Base-by-base conservation (phyloP, 1,140 invertebrate genomes). In the Hylaeus anthracinus region DNA sequence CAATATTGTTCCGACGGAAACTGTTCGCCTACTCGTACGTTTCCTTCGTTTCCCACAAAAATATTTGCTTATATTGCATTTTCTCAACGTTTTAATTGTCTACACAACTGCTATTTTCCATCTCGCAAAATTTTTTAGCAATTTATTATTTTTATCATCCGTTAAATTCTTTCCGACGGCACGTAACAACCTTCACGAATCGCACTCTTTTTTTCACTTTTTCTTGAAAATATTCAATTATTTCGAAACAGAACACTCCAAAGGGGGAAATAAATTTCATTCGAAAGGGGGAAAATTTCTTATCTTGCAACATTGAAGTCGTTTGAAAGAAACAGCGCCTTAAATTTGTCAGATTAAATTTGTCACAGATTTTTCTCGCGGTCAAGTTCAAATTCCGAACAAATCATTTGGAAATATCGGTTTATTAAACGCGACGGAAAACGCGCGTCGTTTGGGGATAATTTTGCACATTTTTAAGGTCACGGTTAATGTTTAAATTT, bases 401-500 rank as follows among this genome's bases (percentile, higher is more conserved):
- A 26, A 26, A 3, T 26, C 43, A 26, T 26, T 48, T 9, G 0
- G n/a, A 37, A 51, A 51, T 45, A 37, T 48, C 45, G 45, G 45
- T 10, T 48, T 37, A 67, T 67, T 51, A n/a, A 37, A 67, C 45
- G 6, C n/a, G n/a, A 37, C 12, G 43, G 6, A 67, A 26, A n/a
- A 37, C n/a, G 65, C 8, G 26, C 15, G n/a, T 3, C 37, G 48
- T 37, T 67, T 45, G 65, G 3, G 65, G 26, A 61, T 78, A 12
- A 71, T 73, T 65, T 79, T 64, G 77, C 51, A 73, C 65, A 73
- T 73, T 79, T 79, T 65, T 73, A 45, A 45, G 70, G 70, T 79
- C 77, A 66, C 70, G 70, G 70, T 79, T 79, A 73, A 79, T 37
- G 61, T 79, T 79, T 55, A 63, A 64, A 72, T 14, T 37, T 67